These are phyloP conservation scores for Xanthia icteritia DNA, from an alignment of 2,888 invertebrate species.

Conservation along the genomic window DNA sequence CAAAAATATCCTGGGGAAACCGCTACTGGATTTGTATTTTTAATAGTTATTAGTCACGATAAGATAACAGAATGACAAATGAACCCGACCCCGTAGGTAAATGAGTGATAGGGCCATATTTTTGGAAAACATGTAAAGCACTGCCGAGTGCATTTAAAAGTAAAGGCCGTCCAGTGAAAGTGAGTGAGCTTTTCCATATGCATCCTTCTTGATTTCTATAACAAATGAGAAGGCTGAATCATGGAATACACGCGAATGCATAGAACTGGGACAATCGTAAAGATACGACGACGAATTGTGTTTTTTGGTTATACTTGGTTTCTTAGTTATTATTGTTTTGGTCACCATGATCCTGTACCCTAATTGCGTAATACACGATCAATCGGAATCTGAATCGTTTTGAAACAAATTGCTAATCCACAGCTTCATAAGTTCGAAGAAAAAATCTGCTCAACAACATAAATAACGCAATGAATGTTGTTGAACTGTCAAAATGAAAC, in stretches of 20 bases:
- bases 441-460: too few relatives aligned
- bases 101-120: constrained; percentile 52
- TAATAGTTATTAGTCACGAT: constrained; percentile 70
- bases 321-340: not conserved
- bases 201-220: too few relatives aligned
- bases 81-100: constrained; percentile 63
- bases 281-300: not conserved
- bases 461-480: too few relatives aligned
- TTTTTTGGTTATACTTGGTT: not conserved
- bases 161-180: not conserved
- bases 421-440: too few relatives aligned
- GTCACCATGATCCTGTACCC: not conserved
- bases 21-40: constrained; percentile 61
- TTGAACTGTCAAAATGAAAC: too few relatives aligned
- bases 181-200: not conserved
- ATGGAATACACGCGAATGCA: constrained; percentile 2
- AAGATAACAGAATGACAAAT: constrained; percentile 70
- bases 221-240: not conserved
- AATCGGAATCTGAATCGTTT: too few relatives aligned
- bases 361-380: too few relatives aligned
- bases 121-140: constrained; percentile 26
- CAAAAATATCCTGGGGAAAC: constrained; percentile 37
- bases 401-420: too few relatives aligned
- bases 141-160: constrained; percentile 9
- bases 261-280: not conserved